Conservation (phyloP, 1,140 invertebrate species). For the Eufriesea mexicana region DNA sequence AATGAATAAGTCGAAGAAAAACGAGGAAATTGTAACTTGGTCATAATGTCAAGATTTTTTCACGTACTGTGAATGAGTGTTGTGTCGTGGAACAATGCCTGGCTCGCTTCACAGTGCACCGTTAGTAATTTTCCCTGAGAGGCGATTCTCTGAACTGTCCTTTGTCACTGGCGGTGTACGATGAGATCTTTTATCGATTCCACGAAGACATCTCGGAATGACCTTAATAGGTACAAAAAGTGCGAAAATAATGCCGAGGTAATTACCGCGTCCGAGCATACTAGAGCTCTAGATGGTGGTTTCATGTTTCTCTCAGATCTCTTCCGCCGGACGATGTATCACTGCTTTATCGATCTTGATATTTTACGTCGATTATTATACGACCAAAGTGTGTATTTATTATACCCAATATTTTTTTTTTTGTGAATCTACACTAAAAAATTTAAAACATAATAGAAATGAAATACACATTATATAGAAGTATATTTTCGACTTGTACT, state of each 20-base stretch:
- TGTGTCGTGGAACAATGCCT: slow-evolving; percentile 33
- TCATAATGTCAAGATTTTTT: slow-evolving; percentile 54
- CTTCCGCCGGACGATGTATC: slow-evolving; percentile 16
- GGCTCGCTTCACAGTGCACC: slow-evolving; percentile 19
- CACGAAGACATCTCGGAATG: slow-evolving; percentile 48
- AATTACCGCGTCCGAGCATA: slow-evolving; percentile 31
- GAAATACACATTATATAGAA: not conserved
- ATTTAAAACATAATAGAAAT: not conserved
- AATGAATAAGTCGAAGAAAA: not conserved
- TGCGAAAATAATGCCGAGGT: slow-evolving; percentile 33
- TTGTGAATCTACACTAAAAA: too few species aligned
- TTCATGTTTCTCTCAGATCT: slow-evolving; percentile 56
- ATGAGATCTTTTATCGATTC: slow-evolving; percentile 65
- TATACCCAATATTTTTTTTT: too few species aligned
- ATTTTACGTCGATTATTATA: not conserved
- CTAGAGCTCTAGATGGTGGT: not conserved
- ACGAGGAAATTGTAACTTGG: slow-evolving; percentile 29
- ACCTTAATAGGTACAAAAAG: slow-evolving; percentile 44
- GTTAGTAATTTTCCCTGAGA: slow-evolving; percentile 57
- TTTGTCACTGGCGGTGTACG: slow-evolving; percentile 55
- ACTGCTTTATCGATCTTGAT: not conserved
- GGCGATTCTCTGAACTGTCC: slow-evolving; percentile 48
- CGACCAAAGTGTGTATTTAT: too few species aligned
- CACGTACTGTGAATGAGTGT: slow-evolving; percentile 28
- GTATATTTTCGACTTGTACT: not conserved